Conservation (phyloP, 2,797 vertebrate genomes). For the Chelidonichthys spinosus region DNA sequence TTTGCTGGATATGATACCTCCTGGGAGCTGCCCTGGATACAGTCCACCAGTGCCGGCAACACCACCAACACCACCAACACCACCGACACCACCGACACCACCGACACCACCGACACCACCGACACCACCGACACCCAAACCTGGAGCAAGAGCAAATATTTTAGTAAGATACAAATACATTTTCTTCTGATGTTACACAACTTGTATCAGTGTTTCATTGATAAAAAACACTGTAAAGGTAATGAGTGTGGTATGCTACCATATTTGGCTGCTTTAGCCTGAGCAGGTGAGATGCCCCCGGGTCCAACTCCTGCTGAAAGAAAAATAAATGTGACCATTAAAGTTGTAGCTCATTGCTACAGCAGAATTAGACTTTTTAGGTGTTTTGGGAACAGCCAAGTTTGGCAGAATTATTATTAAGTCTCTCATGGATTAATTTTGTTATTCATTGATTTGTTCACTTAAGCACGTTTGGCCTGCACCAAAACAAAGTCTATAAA, state of each 20-base stretch:
- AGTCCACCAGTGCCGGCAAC: no score
- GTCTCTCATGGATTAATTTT: not conserved
- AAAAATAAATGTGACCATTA: not conserved
- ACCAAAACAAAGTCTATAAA: not conserved
- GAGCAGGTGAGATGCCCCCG: conserved; percentile 1
- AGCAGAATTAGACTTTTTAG: not conserved
- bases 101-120: no score
- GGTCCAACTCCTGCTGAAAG: conserved; percentile 75
- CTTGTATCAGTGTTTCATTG: not conserved
- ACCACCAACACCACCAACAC: not conserved
- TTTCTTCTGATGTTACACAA: not conserved
- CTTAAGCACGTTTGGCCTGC: not conserved
- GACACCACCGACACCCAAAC: conserved; percentile 18
- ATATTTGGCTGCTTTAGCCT: not conserved
- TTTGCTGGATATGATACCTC: no score
- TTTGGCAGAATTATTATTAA: not conserved
- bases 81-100: no score
- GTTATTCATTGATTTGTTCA: not conserved
- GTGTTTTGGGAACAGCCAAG: not conserved
- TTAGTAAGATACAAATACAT: not conserved
- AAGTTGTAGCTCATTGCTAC: not conserved
- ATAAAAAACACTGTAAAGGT: not conserved
- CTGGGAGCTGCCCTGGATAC: no score
- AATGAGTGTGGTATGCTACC: conserved; percentile 39
- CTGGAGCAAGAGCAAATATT: conserved; percentile 34